phyloP scores from a whole-genome alignment of 2,113 vertebrate genomes.

The Saccopteryx leptura region DNA sequence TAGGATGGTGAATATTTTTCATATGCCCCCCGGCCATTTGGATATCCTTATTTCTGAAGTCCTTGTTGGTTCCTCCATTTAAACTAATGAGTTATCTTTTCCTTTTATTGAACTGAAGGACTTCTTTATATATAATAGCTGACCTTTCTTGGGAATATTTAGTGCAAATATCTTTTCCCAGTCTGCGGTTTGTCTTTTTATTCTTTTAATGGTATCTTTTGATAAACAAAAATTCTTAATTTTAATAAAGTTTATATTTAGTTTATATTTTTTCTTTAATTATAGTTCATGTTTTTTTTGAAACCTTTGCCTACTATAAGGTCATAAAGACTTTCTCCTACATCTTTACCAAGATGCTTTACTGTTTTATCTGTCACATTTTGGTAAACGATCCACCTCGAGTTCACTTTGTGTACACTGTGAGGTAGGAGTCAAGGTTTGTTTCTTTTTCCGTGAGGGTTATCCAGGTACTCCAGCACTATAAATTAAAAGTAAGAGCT shows the following conservation, averaged over 20 bases:
- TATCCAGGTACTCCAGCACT: neutral
- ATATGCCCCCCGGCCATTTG: neutral
- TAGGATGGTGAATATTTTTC: neutral
- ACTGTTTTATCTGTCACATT: neutral
- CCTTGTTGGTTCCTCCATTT: neutral
- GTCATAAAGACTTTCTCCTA: neutral
- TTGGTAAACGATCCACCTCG: neutral
- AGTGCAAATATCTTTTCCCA: neutral
- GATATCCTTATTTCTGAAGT: constrained; percentile 22
- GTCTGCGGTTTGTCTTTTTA: neutral
- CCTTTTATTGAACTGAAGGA: neutral
- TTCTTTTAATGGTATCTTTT: neutral
- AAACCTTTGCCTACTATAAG: constrained; percentile 10
- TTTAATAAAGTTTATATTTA: constrained; percentile 8
- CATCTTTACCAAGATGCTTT: constrained; percentile 9
- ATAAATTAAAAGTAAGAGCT: neutral
- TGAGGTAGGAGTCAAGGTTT: neutral
- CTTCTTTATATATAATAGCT: neutral
- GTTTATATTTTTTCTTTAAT: neutral
- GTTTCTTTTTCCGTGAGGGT: neutral
- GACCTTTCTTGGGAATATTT: constrained; percentile 6
- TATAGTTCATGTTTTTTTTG: neutral
- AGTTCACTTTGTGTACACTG: neutral
- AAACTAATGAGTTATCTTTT: neutral
- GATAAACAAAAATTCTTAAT: constrained; percentile 36